Conservation (phyloP, 1,140 invertebrate genomes). For the Triops cancriformis region DNA sequence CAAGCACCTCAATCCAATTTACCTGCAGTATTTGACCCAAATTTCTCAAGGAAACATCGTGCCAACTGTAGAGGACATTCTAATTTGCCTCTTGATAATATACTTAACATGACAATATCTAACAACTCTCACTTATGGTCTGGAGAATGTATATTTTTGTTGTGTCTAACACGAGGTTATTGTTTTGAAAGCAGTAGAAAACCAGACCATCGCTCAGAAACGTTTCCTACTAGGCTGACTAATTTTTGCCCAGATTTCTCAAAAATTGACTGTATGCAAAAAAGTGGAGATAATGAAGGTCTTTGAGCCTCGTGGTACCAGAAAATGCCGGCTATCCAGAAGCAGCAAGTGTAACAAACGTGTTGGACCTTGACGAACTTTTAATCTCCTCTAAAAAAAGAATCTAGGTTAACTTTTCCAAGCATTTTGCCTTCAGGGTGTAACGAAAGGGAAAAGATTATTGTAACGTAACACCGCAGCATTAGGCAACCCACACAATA, state of each 20-base stretch:
- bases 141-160: not conserved
- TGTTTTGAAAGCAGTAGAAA: not conserved
- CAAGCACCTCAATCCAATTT: not conserved
- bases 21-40: conserved; percentile 10
- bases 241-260: not conserved
- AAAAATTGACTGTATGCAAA: not conserved
- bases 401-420: conserved; percentile 14
- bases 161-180: not conserved
- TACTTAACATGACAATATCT: not conserved
- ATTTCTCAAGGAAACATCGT: conserved; percentile 10
- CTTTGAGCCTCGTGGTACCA: not conserved
- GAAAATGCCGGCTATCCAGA: not conserved
- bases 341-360: not conserved
- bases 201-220: not conserved
- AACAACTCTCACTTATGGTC: not conserved
- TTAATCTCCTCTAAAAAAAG: not conserved
- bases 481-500: not conserved
- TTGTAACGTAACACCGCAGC: not conserved
- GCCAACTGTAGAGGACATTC: not conserved
- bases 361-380: not conserved
- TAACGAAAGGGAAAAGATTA: not conserved
- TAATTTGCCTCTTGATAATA: not conserved
- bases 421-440: not conserved
- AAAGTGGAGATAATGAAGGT: not conserved
- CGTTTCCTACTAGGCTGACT: not conserved